Conservation (phyloP, 1,140 invertebrate genomes). For the Bombus affinis region DNA sequence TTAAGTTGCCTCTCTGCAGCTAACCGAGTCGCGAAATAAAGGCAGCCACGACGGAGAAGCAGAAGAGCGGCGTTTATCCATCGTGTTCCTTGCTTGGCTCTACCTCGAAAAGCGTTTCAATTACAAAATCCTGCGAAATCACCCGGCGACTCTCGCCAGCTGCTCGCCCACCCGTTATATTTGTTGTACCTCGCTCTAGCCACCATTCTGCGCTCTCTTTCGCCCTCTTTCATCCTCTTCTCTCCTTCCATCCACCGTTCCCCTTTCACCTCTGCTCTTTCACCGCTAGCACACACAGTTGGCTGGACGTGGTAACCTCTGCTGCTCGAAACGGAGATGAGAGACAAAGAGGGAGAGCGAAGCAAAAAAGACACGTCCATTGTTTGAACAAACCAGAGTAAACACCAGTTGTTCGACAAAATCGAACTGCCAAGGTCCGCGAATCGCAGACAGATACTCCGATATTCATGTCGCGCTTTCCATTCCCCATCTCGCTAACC, state of each 20-base stretch:
- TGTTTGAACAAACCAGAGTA: slow-evolving; percentile 62
- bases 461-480: slow-evolving; percentile 61
- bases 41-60: slow-evolving; percentile 38
- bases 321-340: not conserved
- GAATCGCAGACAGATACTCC: slow-evolving; percentile 51
- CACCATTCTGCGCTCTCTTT: not conserved
- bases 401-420: slow-evolving; percentile 57
- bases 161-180: slow-evolving; percentile 63
- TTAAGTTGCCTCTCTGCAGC: slow-evolving; percentile 63
- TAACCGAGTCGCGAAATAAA: slow-evolving; percentile 60
- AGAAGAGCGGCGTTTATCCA: slow-evolving; percentile 52
- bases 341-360: not conserved
- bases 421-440: slow-evolving; percentile 49
- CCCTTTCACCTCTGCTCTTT: not conserved
- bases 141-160: slow-evolving; percentile 56
- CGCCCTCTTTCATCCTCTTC: not conserved
- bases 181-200: slow-evolving; percentile 40
- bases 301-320: not conserved
- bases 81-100: slow-evolving; percentile 51
- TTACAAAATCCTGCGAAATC: slow-evolving; percentile 70
- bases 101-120: slow-evolving; percentile 65
- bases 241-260: not conserved
- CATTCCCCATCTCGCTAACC: slow-evolving; percentile 20
- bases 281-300: not conserved
- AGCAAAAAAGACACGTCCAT: slow-evolving; percentile 57